Conservation (phyloP, 2,888 invertebrate species). For the Caradrina kadenii region DNA sequence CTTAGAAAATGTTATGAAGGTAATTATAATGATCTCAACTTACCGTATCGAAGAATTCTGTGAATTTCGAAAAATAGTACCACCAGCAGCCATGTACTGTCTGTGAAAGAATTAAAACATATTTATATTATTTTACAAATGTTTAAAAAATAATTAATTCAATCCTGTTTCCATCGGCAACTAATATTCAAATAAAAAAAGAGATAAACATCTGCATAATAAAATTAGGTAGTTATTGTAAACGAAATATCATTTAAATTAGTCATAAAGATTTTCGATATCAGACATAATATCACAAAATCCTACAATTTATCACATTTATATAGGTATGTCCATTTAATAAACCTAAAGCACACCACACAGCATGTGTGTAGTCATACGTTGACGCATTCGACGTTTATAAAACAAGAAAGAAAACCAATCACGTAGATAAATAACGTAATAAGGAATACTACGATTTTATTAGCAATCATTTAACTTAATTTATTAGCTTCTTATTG, state of each 20-base stretch:
- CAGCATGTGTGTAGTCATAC: slow-evolving; percentile 20
- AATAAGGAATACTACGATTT: slow-evolving; percentile 12
- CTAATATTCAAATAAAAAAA: background rate
- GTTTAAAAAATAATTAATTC: background rate
- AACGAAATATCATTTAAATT: background rate
- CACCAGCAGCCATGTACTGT: slow-evolving; percentile 97
- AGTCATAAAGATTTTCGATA: background rate
- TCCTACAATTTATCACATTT: background rate
- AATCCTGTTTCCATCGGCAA: background rate
- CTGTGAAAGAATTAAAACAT: slow-evolving; percentile 84
- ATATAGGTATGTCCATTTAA: background rate
- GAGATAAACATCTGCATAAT: background rate
- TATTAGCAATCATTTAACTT: slow-evolving; percentile 16
- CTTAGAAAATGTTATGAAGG: background rate
- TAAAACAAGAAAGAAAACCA: slow-evolving; percentile 22
- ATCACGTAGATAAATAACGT: slow-evolving; percentile 18
- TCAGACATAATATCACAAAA: background rate
- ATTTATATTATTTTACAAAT: slow-evolving; percentile 1
- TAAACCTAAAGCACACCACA: background rate
- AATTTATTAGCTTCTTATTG: slow-evolving; percentile 21
- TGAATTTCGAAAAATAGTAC: slow-evolving; percentile 98
- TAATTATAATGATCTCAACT: slow-evolving; percentile 67
- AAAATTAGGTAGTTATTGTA: background rate
- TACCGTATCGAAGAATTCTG: slow-evolving; percentile 97
- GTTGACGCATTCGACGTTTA: slow-evolving; percentile 30